Percentiles rank a stretch among this genome's conserved stretches.
These are phyloP conservation scores for Irena cyanogastra DNA, from an alignment of 2,113 vertebrate genomes.

Conservation along the genomic window DNA sequence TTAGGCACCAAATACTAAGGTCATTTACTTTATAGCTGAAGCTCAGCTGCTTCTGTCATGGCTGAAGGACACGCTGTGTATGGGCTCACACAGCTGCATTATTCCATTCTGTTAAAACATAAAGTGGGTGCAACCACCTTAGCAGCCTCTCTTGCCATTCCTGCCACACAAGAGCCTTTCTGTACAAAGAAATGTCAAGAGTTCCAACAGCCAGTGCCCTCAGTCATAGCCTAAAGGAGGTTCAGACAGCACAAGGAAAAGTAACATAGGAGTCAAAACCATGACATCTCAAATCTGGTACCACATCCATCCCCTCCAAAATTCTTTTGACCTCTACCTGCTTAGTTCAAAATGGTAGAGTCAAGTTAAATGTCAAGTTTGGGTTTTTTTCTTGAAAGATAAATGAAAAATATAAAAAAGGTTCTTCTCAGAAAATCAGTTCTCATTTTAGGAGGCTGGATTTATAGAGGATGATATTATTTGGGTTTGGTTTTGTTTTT, in stretches of 20 bases:
- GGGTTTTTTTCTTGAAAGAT: not conserved
- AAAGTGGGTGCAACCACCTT: not conserved
- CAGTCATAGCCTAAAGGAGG: not conserved
- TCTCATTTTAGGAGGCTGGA: not conserved
- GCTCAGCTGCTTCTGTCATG: not conserved
- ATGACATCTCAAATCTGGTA: not conserved
- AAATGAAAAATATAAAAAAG: not conserved
- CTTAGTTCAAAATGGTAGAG: not conserved
- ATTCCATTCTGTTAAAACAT: not conserved
- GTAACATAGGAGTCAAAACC: not conserved
- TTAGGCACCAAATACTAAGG: not conserved
- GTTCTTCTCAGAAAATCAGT: not conserved
- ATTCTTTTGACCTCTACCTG: not conserved
- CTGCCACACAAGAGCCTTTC: not conserved
- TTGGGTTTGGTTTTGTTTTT: not conserved
- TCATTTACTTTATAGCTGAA: not conserved
- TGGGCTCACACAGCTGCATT: not conserved
- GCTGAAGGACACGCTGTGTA: not conserved
- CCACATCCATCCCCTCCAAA: not conserved
- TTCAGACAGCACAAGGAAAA: not conserved
- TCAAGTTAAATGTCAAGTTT: not conserved
- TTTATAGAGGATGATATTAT: not conserved
- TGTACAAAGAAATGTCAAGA: not conserved
- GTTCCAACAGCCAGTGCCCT: not conserved
- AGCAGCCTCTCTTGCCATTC: not conserved